Percentiles rank a stretch among this genome's conserved stretches.
Conservation (phyloP, 2,113 vertebrate genomes). For the Rafetus swinhoei region DNA sequence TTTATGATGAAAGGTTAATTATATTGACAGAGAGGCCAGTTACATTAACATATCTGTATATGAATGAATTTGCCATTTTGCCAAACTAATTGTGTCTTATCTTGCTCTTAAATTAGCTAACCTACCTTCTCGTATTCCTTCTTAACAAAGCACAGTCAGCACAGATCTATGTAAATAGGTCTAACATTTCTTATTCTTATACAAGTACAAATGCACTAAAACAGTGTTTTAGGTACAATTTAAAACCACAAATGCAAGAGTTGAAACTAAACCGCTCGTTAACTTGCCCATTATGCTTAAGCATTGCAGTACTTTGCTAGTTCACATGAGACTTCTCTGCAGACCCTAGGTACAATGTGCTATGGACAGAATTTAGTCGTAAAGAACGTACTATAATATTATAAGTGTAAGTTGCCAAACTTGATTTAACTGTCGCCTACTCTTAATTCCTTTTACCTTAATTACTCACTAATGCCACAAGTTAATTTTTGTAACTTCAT, state of each 20-base stretch:
- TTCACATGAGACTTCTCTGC: slow-evolving; percentile 60
- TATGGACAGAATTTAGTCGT: slow-evolving; percentile 40
- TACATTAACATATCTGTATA: slow-evolving; percentile 40
- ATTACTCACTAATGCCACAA: not conserved
- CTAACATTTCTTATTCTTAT: not conserved
- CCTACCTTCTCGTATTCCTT: not conserved
- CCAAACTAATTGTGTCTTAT: not conserved
- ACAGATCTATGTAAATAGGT: not conserved
- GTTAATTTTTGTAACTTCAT: not conserved
- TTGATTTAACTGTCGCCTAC: fast-evolving
- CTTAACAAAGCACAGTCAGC: not conserved
- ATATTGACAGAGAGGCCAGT: not conserved
- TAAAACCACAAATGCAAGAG: slow-evolving; percentile 74
- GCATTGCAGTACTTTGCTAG: slow-evolving; percentile 51
- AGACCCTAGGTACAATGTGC: slow-evolving; percentile 63
- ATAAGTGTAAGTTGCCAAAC: slow-evolving; percentile 11
- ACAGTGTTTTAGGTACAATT: slow-evolving; percentile 51
- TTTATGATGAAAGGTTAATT: not conserved
- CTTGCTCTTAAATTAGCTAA: not conserved
- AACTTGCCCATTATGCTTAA: slow-evolving; percentile 45
- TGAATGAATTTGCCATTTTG: not conserved
- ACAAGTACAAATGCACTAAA: not conserved
- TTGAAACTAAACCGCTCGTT: slow-evolving; percentile 18
- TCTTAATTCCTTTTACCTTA: not conserved
- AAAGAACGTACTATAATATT: slow-evolving; percentile 9